Base-by-base conservation (phyloP, 2,113 vertebrate genomes). In the Artemisiospiza belli region DNA sequence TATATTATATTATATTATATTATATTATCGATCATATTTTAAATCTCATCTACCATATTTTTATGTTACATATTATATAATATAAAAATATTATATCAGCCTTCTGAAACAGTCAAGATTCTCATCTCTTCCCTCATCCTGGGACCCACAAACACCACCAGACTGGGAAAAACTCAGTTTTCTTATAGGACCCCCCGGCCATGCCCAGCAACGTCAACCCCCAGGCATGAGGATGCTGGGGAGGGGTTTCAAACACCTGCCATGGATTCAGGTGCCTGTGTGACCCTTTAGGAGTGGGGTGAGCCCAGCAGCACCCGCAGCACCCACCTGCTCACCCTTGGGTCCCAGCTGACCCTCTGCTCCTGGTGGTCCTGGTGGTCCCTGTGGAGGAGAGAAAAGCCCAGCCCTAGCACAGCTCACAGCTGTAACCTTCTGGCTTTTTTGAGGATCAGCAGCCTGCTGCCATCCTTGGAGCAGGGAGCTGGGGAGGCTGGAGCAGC, bases 251-350 rank as follows among this genome's bases (percentile, higher is more conserved):
- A 23, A 81, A 52, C 43, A 57, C 23, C 17, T 66, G 4, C 19
- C 1, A 0, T 24, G 39, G 69, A 5, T 51, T 57, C 22, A 39
- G 67, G 64, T 28, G 17, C 27, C 67, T 13, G 28, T 12, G 58
- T 17, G 30, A 19, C n/a, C 27, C 46, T 52, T 24, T 21, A 61
- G 83, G 63, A 59, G 31, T 1, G 11, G 37, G 54, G 31, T 59
- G 72, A 86, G 54, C 63, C 44, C 83, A 52, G 72, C 68, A 44
- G 5, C 6, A 10, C n/a, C 77, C 63, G 39, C 67, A 77, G 89
- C 73, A 63, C 51, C 74, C 68, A 74, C 9, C 98, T 98, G 98
- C 70, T 98, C 96, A 46, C 99, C 99, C 94, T 99, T 99, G 55
- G 17, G 76, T 39, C 99, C 99, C 1, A 41, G 61, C 58, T 83